Evolutionary conservation across 2,113 vertebrate genomes (phyloP).

Genomic region (Silurus meridionalis): DNA sequence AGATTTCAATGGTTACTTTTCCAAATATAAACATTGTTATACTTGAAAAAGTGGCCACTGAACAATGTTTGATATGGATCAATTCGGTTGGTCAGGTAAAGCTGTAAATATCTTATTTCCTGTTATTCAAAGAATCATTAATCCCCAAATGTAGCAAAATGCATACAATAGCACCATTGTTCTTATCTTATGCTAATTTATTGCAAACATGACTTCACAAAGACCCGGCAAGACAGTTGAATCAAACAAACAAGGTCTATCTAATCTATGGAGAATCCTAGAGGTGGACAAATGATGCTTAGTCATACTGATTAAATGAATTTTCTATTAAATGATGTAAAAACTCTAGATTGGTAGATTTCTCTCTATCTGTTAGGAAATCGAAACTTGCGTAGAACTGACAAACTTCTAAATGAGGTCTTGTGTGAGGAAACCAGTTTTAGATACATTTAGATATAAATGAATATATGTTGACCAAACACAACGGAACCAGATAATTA

Average conservation of each 20-base stretch:
- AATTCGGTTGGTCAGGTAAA: not conserved
- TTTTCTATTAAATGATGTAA: too few relatives aligned
- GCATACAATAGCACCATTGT: slow-evolving; percentile 59
- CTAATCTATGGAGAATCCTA: not conserved
- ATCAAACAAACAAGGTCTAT: slow-evolving; percentile 56
- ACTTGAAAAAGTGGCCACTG: too few relatives aligned
- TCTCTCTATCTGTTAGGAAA: not conserved
- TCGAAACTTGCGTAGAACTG: not conserved
- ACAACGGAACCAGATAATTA: not conserved
- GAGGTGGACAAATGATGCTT: slow-evolving; percentile 17
- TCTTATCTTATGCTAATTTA: slow-evolving; percentile 50
- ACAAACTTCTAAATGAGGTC: not conserved
- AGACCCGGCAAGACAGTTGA: slow-evolving; percentile 44
- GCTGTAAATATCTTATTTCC: not conserved
- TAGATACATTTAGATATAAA: not conserved
- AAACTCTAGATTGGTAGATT: not conserved
- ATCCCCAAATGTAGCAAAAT: not conserved
- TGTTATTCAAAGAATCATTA: not conserved
- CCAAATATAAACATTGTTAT: not conserved
- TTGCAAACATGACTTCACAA: slow-evolving; percentile 46
- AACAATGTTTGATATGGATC: too few relatives aligned
- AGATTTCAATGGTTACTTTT: not conserved
- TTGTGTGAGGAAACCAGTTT: not conserved
- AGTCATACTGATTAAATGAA: not conserved
- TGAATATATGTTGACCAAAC: not conserved